Evolutionary conservation across 2,888 invertebrate species (phyloP).

Genomic region (Archips xylosteana): DNA sequence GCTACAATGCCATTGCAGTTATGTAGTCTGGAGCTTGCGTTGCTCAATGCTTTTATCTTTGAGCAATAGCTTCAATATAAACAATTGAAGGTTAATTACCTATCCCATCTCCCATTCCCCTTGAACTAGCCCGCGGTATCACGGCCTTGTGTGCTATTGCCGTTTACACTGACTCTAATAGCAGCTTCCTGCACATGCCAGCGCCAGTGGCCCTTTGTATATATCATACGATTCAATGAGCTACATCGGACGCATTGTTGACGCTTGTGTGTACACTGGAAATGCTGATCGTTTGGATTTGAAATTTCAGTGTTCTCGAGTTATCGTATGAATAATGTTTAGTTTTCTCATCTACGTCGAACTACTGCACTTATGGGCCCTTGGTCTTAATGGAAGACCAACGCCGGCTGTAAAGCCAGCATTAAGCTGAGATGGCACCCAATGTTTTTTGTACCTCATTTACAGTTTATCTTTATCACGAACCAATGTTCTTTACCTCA

Average conservation of each 20-base stretch:
- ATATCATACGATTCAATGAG: conserved; percentile 25
- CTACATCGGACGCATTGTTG: conserved; percentile 11
- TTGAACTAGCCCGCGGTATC: conserved; percentile 57
- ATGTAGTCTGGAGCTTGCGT: background rate
- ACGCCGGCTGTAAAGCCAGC: too few relatives aligned
- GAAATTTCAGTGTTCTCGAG: background rate
- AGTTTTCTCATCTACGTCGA: too few relatives aligned
- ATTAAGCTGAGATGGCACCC: too few relatives aligned
- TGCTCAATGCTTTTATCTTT: background rate
- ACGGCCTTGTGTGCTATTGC: conserved; percentile 57
- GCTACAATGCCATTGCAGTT: too few relatives aligned
- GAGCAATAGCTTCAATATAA: conserved; percentile 1
- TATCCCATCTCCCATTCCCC: conserved; percentile 40
- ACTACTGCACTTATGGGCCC: too few relatives aligned
- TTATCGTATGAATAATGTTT: background rate
- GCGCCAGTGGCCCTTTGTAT: conserved; percentile 22
- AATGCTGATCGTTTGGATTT: background rate
- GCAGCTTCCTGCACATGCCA: conserved; percentile 59
- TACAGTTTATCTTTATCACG: too few relatives aligned
- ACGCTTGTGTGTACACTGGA: background rate
- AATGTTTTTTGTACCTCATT: too few relatives aligned
- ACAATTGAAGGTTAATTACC: conserved; percentile 8
- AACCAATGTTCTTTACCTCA: too few relatives aligned
- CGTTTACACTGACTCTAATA: conserved; percentile 59
- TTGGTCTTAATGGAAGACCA: too few relatives aligned